Evolutionary conservation across 2,113 vertebrate genomes (phyloP).

Genomic region (Alouatta palliata): DNA sequence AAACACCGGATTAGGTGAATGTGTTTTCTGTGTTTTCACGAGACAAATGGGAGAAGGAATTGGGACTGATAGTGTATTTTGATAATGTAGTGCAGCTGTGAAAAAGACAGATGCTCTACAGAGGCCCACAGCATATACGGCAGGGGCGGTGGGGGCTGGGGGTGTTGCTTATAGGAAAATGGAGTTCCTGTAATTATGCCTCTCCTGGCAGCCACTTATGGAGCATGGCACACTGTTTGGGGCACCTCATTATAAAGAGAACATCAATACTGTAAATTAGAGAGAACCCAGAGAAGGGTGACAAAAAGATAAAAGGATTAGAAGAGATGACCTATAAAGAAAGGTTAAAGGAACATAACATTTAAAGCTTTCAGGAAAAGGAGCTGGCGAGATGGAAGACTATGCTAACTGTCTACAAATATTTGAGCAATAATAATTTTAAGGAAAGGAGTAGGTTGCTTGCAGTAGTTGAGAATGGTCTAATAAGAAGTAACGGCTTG

Average conservation of each 20-base stretch:
- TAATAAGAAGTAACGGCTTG: conserved; percentile 79
- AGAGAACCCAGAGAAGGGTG: conserved; percentile 68
- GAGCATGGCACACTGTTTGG: conserved; percentile 40
- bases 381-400: conserved; percentile 53
- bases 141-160: not conserved
- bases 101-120: conserved; percentile 58
- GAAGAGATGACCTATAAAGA: conserved; percentile 76
- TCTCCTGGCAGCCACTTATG: conserved; percentile 5
- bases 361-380: conserved; percentile 64
- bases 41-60: conserved; percentile 61
- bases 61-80: conserved; percentile 56
- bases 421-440: conserved; percentile 77
- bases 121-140: not conserved
- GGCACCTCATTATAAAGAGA: conserved; percentile 66
- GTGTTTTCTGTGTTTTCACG: conserved; percentile 33
- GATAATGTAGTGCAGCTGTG: conserved; percentile 52
- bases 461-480: conserved; percentile 62
- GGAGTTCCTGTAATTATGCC: not conserved
- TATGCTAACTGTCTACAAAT: conserved; percentile 72
- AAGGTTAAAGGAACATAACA: conserved; percentile 76
- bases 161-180: conserved; percentile 37
- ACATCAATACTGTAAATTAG: conserved; percentile 73
- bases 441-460: conserved; percentile 70
- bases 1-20: not conserved
- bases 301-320: conserved; percentile 72